Conservation (phyloP, 2,888 invertebrate genomes). For the Diogma glabrata region DNA sequence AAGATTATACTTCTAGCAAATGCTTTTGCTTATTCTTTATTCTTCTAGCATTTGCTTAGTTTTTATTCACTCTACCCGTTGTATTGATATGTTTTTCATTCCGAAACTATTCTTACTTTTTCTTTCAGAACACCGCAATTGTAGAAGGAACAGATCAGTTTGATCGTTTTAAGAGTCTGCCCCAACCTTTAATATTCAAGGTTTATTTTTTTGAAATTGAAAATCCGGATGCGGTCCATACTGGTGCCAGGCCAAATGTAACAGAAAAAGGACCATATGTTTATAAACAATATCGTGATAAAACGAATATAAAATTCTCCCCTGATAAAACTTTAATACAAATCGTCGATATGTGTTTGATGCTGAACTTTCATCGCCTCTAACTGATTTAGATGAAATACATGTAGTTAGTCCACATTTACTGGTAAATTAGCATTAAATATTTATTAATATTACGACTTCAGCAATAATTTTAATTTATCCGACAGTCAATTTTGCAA, state of each 20-base stretch:
- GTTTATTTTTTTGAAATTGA: constrained; percentile 54
- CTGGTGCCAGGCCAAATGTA: constrained; percentile 47
- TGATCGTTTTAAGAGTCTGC: constrained; percentile 51
- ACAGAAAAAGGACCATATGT: constrained; percentile 56
- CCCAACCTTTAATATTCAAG: constrained; percentile 49
- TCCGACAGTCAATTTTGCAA: neutral
- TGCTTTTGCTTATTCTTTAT: no score
- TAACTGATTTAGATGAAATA: constrained; percentile 42
- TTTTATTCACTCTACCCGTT: no score
- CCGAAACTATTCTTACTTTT: no score
- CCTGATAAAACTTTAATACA: constrained; percentile 39
- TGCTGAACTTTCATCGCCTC: constrained; percentile 41
- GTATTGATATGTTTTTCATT: no score
- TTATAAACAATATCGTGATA: constrained; percentile 43
- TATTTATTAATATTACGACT: no score
- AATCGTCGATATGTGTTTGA: constrained; percentile 44
- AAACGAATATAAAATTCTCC: constrained; percentile 37
- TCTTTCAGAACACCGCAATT: no score
- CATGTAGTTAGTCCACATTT: constrained; percentile 35
- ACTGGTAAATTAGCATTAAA: constrained; percentile 33
- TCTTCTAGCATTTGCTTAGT: no score
- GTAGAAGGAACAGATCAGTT: constrained; percentile 55
- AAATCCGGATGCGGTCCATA: constrained; percentile 45
- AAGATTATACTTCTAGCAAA: no score
- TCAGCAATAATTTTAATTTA: neutral